phyloP scores from a whole-genome alignment of 1,140 invertebrate genomes.

The Euwallacea fornicatus region DNA sequence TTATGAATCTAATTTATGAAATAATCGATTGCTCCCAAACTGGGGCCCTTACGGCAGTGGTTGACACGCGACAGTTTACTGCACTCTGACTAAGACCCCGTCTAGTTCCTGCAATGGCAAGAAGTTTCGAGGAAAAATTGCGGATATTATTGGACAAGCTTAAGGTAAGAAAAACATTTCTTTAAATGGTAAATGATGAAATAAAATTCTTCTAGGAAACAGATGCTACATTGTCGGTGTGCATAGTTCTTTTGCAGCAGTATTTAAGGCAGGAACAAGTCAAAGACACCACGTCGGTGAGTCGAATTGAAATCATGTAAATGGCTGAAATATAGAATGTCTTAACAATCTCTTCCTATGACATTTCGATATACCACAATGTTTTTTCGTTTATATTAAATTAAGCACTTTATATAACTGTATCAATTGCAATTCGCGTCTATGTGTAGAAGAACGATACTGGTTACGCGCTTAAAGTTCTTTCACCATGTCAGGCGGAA shows the following conservation, averaged over 20 bases:
- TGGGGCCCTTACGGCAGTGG: slow-evolving; percentile 10
- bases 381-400: not conserved
- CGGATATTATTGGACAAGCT: slow-evolving; percentile 43
- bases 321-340: too few species aligned
- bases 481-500: slow-evolving; percentile 28
- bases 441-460: not conserved
- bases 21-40: slow-evolving; percentile 43
- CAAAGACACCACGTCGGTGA: slow-evolving; percentile 3
- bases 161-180: slow-evolving; percentile 37
- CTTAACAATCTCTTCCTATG: not conserved
- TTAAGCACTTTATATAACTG: not conserved
- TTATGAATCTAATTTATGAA: slow-evolving; percentile 47
- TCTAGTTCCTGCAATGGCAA: slow-evolving; percentile 17
- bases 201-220: slow-evolving; percentile 40
- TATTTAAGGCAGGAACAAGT: slow-evolving; percentile 41
- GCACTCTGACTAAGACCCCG: slow-evolving; percentile 1
- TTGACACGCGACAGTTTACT: slow-evolving; percentile 46
- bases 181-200: slow-evolving; percentile 4
- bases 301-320: not conserved
- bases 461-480: slow-evolving; percentile 16
- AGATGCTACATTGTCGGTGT: slow-evolving; percentile 42
- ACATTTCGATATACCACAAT: not conserved
- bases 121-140: slow-evolving; percentile 43
- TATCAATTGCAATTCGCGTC: not conserved
- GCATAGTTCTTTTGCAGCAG: slow-evolving; percentile 46